Conservation (phyloP, 2,113 vertebrate species). For the Neopipo cinnamomea region DNA sequence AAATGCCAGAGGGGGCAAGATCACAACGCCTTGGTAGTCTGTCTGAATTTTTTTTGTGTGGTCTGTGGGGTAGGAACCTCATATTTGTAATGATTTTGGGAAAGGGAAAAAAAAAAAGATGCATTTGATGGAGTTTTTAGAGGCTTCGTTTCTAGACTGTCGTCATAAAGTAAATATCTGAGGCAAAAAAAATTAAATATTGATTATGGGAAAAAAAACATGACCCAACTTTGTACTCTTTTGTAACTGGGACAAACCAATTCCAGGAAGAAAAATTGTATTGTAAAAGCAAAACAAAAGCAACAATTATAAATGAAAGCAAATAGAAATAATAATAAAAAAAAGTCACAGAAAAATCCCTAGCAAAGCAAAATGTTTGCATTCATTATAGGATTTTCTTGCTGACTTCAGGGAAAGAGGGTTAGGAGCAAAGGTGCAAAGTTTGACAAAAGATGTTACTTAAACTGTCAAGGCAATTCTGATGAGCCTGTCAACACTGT, state of each 20-base stretch:
- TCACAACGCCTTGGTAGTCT: neutral
- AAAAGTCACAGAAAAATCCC: neutral
- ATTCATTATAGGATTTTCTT: neutral
- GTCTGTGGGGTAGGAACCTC: neutral
- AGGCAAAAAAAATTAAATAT: neutral
- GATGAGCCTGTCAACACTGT: neutral
- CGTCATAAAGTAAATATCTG: neutral
- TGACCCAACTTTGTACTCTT: neutral
- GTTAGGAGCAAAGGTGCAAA: neutral
- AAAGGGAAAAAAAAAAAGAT: neutral
- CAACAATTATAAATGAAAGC: neutral
- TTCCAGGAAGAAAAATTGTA: neutral
- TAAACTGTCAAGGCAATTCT: slow-evolving; percentile 7
- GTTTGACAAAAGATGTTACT: slow-evolving; percentile 24
- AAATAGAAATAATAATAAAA: neutral
- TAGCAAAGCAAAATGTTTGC: neutral
- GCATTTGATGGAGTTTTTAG: neutral
- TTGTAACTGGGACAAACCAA: neutral
- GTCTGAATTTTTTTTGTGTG: neutral
- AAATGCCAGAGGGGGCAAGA: neutral
- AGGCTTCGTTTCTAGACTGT: neutral
- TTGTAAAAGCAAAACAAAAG: neutral
- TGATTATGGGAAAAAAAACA: neutral
- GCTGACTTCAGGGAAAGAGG: neutral
- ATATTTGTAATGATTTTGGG: neutral